Evolutionary conservation across 1,140 invertebrate genomes (phyloP).

Genomic region (silkworm (Bombyx mori)): ASM3026992v2 NC_085127.1:3446501-3447000

Average conservation of each 20-base stretch:
- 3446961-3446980: not conserved
- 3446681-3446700: not conserved
- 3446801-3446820: not conserved
- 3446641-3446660: constrained; percentile 2
- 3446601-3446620: not conserved
- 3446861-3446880: constrained; percentile 1
- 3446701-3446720: not conserved
- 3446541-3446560: not conserved
- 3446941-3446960: not conserved
- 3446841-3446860: not conserved
- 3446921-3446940: not conserved
- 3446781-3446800: not conserved
- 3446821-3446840: not conserved
- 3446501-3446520: constrained; percentile 1
- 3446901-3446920: not conserved
- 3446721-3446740: not conserved
- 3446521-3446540: not conserved
- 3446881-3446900: not conserved
- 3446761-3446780: not conserved
- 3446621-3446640: constrained; percentile 3
- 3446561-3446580: not conserved
- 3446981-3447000: not conserved
- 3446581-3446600: not conserved
- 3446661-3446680: not conserved
- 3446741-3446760: not conserved